These are phyloP conservation scores for Blastomussa wellsi DNA, from an alignment of 92 coral and sea anemone species.

Conservation along the genomic window DNA sequence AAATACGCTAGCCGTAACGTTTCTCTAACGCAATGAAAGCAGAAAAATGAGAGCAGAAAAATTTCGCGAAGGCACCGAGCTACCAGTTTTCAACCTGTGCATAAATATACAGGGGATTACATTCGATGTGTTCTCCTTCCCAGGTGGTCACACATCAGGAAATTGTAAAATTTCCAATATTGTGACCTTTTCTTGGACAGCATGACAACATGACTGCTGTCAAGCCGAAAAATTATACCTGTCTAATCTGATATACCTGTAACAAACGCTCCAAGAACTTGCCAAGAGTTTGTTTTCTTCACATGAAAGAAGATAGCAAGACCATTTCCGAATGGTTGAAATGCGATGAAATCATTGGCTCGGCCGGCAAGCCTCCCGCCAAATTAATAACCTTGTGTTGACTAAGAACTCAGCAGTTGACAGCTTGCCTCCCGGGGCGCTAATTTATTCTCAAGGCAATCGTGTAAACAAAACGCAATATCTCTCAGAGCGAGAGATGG, in stretches of 20 bases:
- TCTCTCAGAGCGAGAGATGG: constrained; percentile 28
- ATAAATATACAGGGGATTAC: not conserved
- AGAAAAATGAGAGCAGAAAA: constrained; percentile 19
- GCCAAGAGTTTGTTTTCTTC: constrained; percentile 26
- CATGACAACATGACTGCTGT: constrained; percentile 10
- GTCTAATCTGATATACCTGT: constrained; percentile 25
- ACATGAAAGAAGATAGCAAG: constrained; percentile 33
- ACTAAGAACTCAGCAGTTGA: constrained; percentile 65
- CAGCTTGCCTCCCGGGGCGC: constrained; percentile 79
- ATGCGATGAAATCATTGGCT: constrained; percentile 23
- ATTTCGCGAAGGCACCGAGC: not conserved
- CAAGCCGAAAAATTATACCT: constrained; percentile 24
- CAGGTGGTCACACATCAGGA: constrained; percentile 42
- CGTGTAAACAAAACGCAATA: constrained; percentile 53
- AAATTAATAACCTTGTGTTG: constrained; percentile 71
- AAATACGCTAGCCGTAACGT: not conserved
- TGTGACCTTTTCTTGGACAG: constrained; percentile 12
- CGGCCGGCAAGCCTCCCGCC: constrained; percentile 54
- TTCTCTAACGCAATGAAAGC: not conserved
- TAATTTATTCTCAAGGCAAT: constrained; percentile 67
- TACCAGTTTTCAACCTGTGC: not conserved
- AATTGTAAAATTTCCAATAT: constrained; percentile 30
- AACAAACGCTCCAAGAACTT: constrained; percentile 19
- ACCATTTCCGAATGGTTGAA: constrained; percentile 38
- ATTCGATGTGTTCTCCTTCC: constrained; percentile 27